These are phyloP conservation scores for Patiria pectinifera DNA, from an alignment of 53 echinoderm and acorn worm genomes.

Conservation along the genomic window DNA sequence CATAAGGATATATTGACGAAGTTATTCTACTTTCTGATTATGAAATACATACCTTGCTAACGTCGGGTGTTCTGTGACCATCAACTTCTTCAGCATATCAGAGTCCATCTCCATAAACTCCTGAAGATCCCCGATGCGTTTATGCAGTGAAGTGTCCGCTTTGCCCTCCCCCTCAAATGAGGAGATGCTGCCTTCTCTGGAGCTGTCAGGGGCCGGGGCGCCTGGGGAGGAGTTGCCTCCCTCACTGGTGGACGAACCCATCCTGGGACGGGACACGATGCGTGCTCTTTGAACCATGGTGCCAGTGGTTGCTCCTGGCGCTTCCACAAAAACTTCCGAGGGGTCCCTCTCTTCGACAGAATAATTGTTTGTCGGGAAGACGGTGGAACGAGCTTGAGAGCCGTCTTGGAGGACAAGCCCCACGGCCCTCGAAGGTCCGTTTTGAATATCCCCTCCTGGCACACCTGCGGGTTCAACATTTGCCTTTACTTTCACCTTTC, in stretches of 20 bases:
- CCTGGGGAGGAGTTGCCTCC: not conserved
- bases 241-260: constrained; percentile 19
- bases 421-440: constrained; percentile 51
- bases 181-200: constrained; percentile 37
- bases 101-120: constrained; percentile 87
- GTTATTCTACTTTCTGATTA: not conserved
- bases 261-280: constrained; percentile 44
- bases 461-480: not conserved
- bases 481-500: constrained; percentile 19
- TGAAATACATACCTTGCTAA: constrained; percentile 80
- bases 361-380: not conserved
- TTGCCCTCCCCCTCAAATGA: constrained; percentile 10
- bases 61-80: constrained; percentile 92
- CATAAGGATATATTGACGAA: too few species aligned
- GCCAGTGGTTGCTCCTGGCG: constrained; percentile 13
- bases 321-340: constrained; percentile 25
- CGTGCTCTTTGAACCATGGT: constrained; percentile 47
- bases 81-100: constrained; percentile 84
- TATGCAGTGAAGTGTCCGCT: constrained; percentile 65
- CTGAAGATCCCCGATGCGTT: constrained; percentile 82
- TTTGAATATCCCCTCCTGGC: not conserved
- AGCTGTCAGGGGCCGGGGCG: not conserved
- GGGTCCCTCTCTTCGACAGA: constrained; percentile 4
- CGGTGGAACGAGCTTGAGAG: not conserved
- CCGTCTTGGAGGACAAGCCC: constrained; percentile 47